A percentile compares a stretch with the other conserved stretches of the same genome.
Conservation (phyloP, 2,888 invertebrate genomes). For the Sinopyrophorus schimmeli region DNA sequence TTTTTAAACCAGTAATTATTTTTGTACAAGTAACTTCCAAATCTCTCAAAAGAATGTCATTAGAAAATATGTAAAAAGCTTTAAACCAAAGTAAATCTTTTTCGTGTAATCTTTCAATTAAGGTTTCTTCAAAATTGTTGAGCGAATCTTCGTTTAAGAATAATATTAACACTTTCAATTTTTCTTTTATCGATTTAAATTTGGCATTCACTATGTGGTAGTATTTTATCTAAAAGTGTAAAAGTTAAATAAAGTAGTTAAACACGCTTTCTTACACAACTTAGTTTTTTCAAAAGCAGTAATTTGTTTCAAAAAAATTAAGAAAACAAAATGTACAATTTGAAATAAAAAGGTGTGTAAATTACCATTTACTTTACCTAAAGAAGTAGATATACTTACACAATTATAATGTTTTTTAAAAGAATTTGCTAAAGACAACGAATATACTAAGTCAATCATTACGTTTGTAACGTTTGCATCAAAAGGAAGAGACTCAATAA, state of each 20-base stretch:
- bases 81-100: constrained; percentile 46
- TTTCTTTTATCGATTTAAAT: constrained; percentile 41
- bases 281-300: too few species aligned
- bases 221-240: constrained; percentile 49
- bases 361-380: too few species aligned
- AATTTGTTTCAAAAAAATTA: too few species aligned
- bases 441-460: constrained; percentile 49
- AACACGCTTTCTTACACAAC: too few species aligned
- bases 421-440: constrained; percentile 48
- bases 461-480: constrained; percentile 45
- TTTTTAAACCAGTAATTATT: constrained; percentile 32
- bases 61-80: constrained; percentile 40
- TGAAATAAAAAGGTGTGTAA: too few species aligned
- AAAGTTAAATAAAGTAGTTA: too few species aligned
- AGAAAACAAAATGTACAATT: too few species aligned
- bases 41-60: constrained; percentile 34
- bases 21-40: constrained; percentile 35
- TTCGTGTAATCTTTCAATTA: constrained; percentile 36
- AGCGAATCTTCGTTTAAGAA: constrained; percentile 38
- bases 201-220: constrained; percentile 44
- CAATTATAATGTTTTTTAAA: constrained; percentile 54
- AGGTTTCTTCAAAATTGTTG: constrained; percentile 35
- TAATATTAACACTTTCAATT: constrained; percentile 42
- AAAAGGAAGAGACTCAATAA: constrained; percentile 31
- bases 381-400: constrained; percentile 47